phyloP scores from a whole-genome alignment of 2,888 invertebrate species.

The Metellina segmentata region DNA sequence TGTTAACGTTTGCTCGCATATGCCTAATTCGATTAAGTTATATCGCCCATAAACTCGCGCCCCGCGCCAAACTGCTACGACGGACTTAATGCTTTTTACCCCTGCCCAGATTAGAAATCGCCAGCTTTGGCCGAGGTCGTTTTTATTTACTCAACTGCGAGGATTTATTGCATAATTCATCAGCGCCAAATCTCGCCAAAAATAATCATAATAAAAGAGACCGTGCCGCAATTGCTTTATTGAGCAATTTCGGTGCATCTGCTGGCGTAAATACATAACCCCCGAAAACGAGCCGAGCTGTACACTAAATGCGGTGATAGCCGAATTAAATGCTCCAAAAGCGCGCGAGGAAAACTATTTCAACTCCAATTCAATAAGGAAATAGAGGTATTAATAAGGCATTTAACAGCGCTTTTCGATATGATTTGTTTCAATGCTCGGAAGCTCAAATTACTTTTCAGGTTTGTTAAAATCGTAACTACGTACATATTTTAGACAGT shows the following conservation, averaged over 20 bases:
- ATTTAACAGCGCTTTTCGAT: background rate
- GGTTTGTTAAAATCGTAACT: background rate
- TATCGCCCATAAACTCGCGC: constrained; percentile 72
- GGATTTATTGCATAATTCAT: constrained; percentile 68
- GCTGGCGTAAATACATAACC: background rate
- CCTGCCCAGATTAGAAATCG: constrained; percentile 57
- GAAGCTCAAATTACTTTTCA: too few species aligned
- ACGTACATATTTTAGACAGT: background rate
- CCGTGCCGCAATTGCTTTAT: constrained; percentile 53
- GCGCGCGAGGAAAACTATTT: constrained; percentile 6
- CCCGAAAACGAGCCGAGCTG: constrained; percentile 5
- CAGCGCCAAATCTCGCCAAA: constrained; percentile 60
- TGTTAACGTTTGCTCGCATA: constrained; percentile 72
- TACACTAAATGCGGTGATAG: constrained; percentile 17
- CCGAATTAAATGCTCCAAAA: constrained; percentile 39
- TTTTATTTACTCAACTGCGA: constrained; percentile 46
- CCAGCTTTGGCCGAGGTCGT: constrained; percentile 24
- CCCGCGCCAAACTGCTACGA: constrained; percentile 24
- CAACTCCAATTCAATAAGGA: background rate
- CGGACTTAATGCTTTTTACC: constrained; percentile 48
- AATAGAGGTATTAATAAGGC: background rate
- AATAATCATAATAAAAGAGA: constrained; percentile 55
- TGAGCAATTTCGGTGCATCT: constrained; percentile 4
- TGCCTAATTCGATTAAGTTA: constrained; percentile 74
- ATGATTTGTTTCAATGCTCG: background rate